Conservation (phyloP, 2,888 invertebrate species). For the Drosophila melanocephala region DNA sequence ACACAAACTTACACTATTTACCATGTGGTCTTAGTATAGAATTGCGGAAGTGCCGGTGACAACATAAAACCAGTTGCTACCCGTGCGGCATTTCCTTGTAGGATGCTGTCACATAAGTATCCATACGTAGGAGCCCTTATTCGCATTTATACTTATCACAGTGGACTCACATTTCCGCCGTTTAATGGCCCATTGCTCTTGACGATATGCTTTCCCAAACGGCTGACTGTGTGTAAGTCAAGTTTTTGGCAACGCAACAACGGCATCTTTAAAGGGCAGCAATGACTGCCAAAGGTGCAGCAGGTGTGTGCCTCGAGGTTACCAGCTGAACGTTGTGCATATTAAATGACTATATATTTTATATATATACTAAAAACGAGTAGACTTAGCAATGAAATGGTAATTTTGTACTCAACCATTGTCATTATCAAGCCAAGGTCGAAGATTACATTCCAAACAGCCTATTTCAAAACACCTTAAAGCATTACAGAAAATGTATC, state of each 20-base stretch:
- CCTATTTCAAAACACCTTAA: neutral
- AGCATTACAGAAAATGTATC: neutral
- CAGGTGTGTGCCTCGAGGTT: slow-evolving; percentile 35
- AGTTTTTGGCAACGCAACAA: neutral
- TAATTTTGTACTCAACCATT: neutral
- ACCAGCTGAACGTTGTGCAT: slow-evolving; percentile 13
- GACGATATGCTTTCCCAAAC: slow-evolving; percentile 40
- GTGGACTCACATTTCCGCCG: slow-evolving; percentile 45
- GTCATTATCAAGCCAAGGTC: neutral
- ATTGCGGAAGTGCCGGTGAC: slow-evolving; percentile 22
- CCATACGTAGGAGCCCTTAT: slow-evolving; percentile 7
- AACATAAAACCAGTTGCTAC: slow-evolving; percentile 30
- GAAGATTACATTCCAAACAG: neutral
- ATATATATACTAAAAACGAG: neutral
- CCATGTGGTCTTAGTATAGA: slow-evolving; percentile 12
- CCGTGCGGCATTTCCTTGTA: neutral
- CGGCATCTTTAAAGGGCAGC: slow-evolving; percentile 40
- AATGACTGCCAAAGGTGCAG: slow-evolving; percentile 40
- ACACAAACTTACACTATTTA: slow-evolving; percentile 10
- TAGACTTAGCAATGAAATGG: neutral
- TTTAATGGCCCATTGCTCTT: slow-evolving; percentile 70
- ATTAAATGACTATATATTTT: slow-evolving; percentile 1
- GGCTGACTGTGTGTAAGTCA: slow-evolving; percentile 11
- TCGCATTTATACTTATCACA: slow-evolving; percentile 37
- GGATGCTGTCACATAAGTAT: slow-evolving; percentile 36